Evolutionary conservation across 2,797 vertebrate species (phyloP), one percentile per base, ranked within the genome.

Genomic region (Loriculus beryllinus): DNA sequence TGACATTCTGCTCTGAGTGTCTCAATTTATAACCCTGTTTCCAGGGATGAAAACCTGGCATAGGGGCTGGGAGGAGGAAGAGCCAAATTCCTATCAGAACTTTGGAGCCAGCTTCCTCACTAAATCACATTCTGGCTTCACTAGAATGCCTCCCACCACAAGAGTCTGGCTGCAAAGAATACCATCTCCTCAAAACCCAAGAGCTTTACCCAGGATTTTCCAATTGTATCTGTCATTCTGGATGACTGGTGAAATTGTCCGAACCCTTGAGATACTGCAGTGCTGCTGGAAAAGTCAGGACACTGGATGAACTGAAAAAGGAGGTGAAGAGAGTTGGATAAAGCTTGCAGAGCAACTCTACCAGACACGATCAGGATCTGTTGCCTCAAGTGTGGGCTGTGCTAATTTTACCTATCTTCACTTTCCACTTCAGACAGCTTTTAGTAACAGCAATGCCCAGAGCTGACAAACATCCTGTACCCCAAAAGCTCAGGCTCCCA

Each of bases 121-220:
- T 92, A 94, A 94, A 47, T 88, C 89, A 68, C 86, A 31, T 69
- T 86, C 84, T 94, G 91, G 82, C 82, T 96, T 92, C 69, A 6
- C 85, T 69, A 1, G 28, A 76, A 79, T 88, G 91, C 74, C 89
- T 94, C 87, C 92, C 87, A 93, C 93, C 91, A 72, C 89, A 93
- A 92, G 43, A 72, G 70, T 79, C 91, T 92, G 93, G 87, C 91
- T 93, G 91, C 85, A 96, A 88, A 82, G 59, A 69, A 88, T 17
- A 54, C 59, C 49, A 39, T 71, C 63, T 92, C 56, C 84, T 25
- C 63, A 70, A 72, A 92, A 77, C 77, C 85, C 74, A 35, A 77
- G 82, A 91, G 87, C 80, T 88, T 92, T 93, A 48, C n/a, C 77
- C 87, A 62, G 74, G 87, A 84, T 90, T 97, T 82, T 96, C 85